Evolutionary conservation across 2,888 invertebrate species (phyloP).

Genomic region (Rhamphomyia laevipes): DNA sequence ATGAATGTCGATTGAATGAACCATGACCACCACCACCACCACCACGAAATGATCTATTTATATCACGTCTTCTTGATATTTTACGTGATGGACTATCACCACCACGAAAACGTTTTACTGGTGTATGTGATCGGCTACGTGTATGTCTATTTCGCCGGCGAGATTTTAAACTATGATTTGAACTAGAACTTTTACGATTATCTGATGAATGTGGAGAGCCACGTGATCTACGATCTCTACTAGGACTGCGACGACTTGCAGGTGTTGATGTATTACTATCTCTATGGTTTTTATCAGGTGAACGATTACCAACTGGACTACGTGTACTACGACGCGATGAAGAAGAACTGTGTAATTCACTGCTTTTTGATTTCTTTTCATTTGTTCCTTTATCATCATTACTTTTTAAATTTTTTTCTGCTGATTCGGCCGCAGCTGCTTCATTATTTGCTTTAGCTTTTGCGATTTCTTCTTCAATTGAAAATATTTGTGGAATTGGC

Average conservation of each 20-base stretch:
- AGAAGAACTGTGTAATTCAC: too few species aligned
- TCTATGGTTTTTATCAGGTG: too few species aligned
- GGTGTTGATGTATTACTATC: too few species aligned
- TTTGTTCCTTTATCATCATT: too few species aligned
- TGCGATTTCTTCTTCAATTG: not conserved
- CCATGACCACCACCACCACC: not conserved
- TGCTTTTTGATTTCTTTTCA: too few species aligned
- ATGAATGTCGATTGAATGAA: not conserved
- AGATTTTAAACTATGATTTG: not conserved
- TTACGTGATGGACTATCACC: not conserved
- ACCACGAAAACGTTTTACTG: not conserved
- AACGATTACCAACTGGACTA: too few species aligned
- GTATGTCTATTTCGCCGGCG: not conserved
- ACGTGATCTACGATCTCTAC: too few species aligned
- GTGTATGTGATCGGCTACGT: not conserved
- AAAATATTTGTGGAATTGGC: not conserved
- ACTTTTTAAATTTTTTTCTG: too few species aligned
- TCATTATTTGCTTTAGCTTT: constrained; percentile 26
- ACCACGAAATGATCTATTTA: not conserved
- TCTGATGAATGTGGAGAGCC: too few species aligned
- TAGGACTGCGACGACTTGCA: too few species aligned
- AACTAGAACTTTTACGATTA: too few species aligned
- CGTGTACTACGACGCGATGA: too few species aligned
- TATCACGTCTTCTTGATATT: not conserved
- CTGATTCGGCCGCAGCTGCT: constrained; percentile 20